Evolutionary conservation across 2,797 vertebrate species (phyloP).

Genomic region (Antennarius maculatus): DNA sequence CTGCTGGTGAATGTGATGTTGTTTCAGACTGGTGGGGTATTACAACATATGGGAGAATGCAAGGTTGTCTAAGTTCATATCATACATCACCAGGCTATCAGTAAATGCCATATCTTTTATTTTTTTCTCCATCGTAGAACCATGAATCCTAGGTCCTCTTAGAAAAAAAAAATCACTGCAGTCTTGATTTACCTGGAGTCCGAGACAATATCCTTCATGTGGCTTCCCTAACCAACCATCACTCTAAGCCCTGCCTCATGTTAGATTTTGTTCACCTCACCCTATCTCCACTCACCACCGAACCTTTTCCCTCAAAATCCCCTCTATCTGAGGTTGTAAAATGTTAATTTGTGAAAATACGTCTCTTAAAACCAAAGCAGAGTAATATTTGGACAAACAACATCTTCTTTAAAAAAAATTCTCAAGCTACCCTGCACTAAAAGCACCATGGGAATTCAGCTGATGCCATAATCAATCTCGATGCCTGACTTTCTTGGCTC

Average conservation of each 20-base stretch:
- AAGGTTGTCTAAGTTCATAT: constrained; percentile 43
- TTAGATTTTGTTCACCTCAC: constrained; percentile 31
- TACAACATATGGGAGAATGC: constrained; percentile 31
- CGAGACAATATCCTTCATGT: constrained; percentile 4
- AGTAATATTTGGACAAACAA: constrained; percentile 36
- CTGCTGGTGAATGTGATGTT: constrained; percentile 20
- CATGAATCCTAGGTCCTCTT: constrained; percentile 62
- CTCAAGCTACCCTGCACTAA: constrained; percentile 64
- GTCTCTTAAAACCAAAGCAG: constrained; percentile 45
- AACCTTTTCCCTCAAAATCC: constrained; percentile 35
- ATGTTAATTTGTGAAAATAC: constrained; percentile 13
- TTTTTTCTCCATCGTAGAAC: constrained; percentile 46
- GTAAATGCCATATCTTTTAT: not conserved
- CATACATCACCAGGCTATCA: constrained; percentile 19
- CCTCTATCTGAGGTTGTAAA: constrained; percentile 42
- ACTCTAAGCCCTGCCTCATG: constrained; percentile 5
- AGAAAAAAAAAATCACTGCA: constrained; percentile 66
- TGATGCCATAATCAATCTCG: constrained; percentile 69
- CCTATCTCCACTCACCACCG: constrained; percentile 20
- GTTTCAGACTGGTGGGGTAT: constrained; percentile 29
- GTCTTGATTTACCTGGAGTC: constrained; percentile 9
- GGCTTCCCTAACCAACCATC: constrained; percentile 6
- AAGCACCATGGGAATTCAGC: constrained; percentile 69
- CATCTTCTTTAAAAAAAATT: constrained; percentile 55
- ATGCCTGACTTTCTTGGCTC: constrained; percentile 57